These are phyloP conservation scores for Papilio xuthus DNA, from an alignment of 1,140 invertebrate species.

Conservation along the genomic window DNA sequence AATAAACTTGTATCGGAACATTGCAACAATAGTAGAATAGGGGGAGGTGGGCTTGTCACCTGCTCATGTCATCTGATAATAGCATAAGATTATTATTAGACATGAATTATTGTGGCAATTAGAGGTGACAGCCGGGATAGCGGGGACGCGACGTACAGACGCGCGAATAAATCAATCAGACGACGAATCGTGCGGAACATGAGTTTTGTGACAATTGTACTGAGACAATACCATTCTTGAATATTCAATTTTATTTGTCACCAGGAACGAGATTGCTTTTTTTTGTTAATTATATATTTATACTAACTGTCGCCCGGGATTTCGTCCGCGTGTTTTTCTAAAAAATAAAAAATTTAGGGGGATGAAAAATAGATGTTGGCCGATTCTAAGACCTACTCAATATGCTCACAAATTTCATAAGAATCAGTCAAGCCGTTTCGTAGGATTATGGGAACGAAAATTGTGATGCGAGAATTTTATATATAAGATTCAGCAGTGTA, in stretches of 20 bases:
- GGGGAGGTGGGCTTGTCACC: conserved; percentile 38
- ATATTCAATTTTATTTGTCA: background rate
- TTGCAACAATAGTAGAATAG: conserved; percentile 36
- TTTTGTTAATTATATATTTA: background rate
- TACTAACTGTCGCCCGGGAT: too few species aligned
- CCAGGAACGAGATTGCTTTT: too few species aligned
- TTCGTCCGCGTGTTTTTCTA: too few species aligned
- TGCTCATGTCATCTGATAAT: conserved; percentile 56
- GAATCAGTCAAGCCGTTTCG: too few species aligned
- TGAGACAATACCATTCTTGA: background rate
- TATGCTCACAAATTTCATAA: too few species aligned
- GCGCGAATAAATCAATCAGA: conserved; percentile 65
- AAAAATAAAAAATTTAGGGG: too few species aligned
- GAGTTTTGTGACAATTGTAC: conserved; percentile 7
- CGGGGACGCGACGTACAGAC: conserved; percentile 49
- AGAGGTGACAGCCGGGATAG: conserved; percentile 61
- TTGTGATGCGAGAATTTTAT: too few species aligned
- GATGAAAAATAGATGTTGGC: too few species aligned
- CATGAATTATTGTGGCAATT: conserved; percentile 75
- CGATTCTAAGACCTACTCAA: too few species aligned
- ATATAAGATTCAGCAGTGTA: background rate
- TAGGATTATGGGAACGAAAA: too few species aligned
- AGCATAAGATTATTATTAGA: conserved; percentile 74
- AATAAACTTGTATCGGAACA: background rate
- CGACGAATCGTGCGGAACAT: conserved; percentile 35